phyloP scores from a whole-genome alignment of 2,888 invertebrate species.

The Metopia argyrocephala region DNA sequence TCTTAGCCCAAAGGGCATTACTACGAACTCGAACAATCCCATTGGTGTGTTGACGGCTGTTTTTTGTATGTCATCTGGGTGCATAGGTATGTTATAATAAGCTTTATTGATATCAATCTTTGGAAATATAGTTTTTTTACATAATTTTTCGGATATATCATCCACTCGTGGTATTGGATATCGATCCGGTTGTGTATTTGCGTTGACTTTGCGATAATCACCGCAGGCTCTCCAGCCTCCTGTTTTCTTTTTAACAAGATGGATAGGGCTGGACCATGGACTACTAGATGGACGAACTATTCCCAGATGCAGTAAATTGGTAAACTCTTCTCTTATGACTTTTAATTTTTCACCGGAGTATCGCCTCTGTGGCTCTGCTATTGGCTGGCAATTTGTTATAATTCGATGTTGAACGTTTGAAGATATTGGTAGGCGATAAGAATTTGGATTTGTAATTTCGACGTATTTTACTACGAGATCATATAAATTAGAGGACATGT shows the following conservation, averaged over 20 bases:
- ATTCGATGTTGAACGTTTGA: slow-evolving; percentile 26
- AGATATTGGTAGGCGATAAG: slow-evolving; percentile 19
- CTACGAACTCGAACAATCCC: slow-evolving; percentile 72
- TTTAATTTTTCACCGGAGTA: slow-evolving; percentile 36
- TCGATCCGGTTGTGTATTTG: slow-evolving; percentile 41
- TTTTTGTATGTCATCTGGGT: slow-evolving; percentile 71
- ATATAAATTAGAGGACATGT: slow-evolving; percentile 14
- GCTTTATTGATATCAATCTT: slow-evolving; percentile 35
- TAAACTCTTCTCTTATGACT: slow-evolving; percentile 44
- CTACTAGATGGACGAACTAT: slow-evolving; percentile 46
- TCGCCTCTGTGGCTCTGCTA: slow-evolving; percentile 27
- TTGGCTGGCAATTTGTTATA: slow-evolving; percentile 33
- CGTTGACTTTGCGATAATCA: slow-evolving; percentile 38
- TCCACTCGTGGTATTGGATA: slow-evolving; percentile 43
- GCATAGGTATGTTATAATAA: slow-evolving; percentile 68
- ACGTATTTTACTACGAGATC: slow-evolving; percentile 13
- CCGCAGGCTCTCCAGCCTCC: slow-evolving; percentile 50
- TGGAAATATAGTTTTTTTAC: slow-evolving; percentile 21
- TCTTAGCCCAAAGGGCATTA: slow-evolving; percentile 68
- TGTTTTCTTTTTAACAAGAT: slow-evolving; percentile 45
- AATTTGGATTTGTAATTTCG: slow-evolving; percentile 33
- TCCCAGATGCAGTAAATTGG: slow-evolving; percentile 33
- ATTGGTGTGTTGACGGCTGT: slow-evolving; percentile 75
- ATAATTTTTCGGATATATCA: slow-evolving; percentile 27
- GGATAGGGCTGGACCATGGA: slow-evolving; percentile 47